These are phyloP conservation scores for Arrhopalites spinosus DNA, from an alignment of 2,888 invertebrate species.

Conservation along the genomic window DNA sequence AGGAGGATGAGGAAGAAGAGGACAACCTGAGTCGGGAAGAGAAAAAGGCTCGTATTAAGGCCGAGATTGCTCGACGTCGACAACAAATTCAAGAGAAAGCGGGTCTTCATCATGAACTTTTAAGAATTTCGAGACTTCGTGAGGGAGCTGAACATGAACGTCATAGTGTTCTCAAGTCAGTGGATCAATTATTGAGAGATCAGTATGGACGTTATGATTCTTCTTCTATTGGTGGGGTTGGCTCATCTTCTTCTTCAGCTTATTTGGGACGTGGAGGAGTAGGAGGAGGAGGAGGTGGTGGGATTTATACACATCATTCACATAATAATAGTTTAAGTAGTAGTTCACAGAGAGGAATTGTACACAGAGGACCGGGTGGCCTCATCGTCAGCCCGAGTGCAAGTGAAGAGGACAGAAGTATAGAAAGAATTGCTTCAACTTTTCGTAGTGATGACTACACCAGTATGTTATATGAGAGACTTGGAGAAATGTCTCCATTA, in stretches of 20 bases:
- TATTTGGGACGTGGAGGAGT: too few relatives aligned
- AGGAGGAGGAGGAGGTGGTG: too few relatives aligned
- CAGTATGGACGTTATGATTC: constrained; percentile 51
- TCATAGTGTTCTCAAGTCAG: constrained; percentile 60
- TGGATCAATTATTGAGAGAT: constrained; percentile 59
- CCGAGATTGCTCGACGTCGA: constrained; percentile 67
- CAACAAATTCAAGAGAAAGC: constrained; percentile 66
- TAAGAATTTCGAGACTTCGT: constrained; percentile 60
- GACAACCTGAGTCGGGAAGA: constrained; percentile 65
- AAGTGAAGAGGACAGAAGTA: constrained; percentile 62
- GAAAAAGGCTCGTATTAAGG: constrained; percentile 66
- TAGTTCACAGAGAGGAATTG: background rate
- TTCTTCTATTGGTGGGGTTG: background rate
- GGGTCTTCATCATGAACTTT: constrained; percentile 63
- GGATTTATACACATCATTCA: background rate
- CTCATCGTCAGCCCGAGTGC: constrained; percentile 51
- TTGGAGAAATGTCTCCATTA: constrained; percentile 61
- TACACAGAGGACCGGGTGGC: constrained; percentile 16
- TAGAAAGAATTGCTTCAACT: constrained; percentile 62
- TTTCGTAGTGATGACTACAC: constrained; percentile 62
- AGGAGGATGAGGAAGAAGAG: constrained; percentile 61
- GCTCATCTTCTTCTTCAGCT: too few relatives aligned
- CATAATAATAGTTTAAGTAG: background rate
- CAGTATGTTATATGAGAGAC: constrained; percentile 60
- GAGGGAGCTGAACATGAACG: constrained; percentile 42